phyloP scores from a whole-genome alignment of 1,140 invertebrate genomes.

The Nixonia krombeini region DNA sequence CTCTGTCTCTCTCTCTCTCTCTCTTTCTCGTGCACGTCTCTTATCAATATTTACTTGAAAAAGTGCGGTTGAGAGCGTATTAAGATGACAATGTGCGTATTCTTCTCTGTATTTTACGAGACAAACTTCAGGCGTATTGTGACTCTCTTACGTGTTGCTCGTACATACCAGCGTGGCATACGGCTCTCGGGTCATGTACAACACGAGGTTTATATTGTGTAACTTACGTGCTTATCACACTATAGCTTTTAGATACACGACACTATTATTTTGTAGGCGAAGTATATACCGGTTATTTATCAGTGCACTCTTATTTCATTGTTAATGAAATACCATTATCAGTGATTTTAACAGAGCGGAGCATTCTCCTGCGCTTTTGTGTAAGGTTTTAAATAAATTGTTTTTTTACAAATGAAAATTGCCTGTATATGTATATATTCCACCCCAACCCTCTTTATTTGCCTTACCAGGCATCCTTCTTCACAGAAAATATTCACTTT shows the following conservation, averaged over 20 bases:
- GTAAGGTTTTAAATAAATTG: slow-evolving; percentile 55
- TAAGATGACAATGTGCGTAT: neutral
- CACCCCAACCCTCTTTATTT: no score
- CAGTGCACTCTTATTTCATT: slow-evolving; percentile 13
- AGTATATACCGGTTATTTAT: neutral
- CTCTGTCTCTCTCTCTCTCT: slow-evolving; percentile 1
- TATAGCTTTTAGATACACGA: slow-evolving; percentile 1
- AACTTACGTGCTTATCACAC: neutral
- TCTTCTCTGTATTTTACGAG: neutral
- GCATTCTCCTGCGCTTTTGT: slow-evolving; percentile 35
- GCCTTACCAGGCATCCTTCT: slow-evolving; percentile 46
- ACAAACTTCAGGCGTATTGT: slow-evolving; percentile 30
- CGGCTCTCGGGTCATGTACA: neutral
- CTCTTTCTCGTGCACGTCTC: neutral
- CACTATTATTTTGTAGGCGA: slow-evolving; percentile 8
- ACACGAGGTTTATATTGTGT: slow-evolving; percentile 5
- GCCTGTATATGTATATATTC: slow-evolving; percentile 40
- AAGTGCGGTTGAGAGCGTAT: neutral
- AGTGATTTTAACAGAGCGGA: slow-evolving; percentile 16
- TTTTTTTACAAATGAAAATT: slow-evolving; percentile 50
- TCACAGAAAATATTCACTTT: no score
- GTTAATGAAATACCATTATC: slow-evolving; percentile 13
- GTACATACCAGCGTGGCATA: slow-evolving; percentile 7
- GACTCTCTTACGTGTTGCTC: slow-evolving; percentile 44
- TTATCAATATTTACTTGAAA: neutral